Conservation (phyloP, 2,888 invertebrate genomes). For the Caenorhabditis parvicauda region DNA sequence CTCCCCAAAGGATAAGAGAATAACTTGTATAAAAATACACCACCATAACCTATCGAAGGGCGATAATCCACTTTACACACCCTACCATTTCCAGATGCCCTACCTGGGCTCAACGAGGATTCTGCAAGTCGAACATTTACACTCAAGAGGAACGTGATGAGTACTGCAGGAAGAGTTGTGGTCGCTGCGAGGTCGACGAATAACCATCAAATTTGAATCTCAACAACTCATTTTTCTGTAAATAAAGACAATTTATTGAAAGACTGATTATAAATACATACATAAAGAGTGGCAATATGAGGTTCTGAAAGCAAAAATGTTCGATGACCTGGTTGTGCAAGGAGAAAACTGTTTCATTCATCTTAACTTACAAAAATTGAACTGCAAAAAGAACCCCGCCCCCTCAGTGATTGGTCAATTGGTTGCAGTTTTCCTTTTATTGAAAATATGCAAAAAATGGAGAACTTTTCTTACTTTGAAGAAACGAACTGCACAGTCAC, state of each 20-base stretch:
- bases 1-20: no score
- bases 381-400: no score
- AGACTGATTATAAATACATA: background rate
- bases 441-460: background rate
- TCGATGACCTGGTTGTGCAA: background rate
- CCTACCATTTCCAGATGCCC: slow-evolving; percentile 19
- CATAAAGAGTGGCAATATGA: no score
- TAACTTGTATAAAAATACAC: no score
- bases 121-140: slow-evolving; percentile 23
- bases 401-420: no score
- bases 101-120: slow-evolving; percentile 20
- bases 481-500: background rate
- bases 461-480: background rate
- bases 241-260: background rate
- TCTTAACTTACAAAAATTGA: no score
- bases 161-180: slow-evolving; percentile 24
- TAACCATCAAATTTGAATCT: background rate
- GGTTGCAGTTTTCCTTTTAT: slow-evolving; percentile 1
- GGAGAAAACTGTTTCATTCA: background rate
- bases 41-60: no score
- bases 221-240: slow-evolving; percentile 5
- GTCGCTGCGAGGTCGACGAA: slow-evolving; percentile 7
- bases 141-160: slow-evolving; percentile 15
- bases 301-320: no score
- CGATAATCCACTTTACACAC: no score